Evolutionary conservation across 2,888 invertebrate genomes (phyloP), one percentile per base, ranked within the genome.

Genomic region (Altica lythri): DNA sequence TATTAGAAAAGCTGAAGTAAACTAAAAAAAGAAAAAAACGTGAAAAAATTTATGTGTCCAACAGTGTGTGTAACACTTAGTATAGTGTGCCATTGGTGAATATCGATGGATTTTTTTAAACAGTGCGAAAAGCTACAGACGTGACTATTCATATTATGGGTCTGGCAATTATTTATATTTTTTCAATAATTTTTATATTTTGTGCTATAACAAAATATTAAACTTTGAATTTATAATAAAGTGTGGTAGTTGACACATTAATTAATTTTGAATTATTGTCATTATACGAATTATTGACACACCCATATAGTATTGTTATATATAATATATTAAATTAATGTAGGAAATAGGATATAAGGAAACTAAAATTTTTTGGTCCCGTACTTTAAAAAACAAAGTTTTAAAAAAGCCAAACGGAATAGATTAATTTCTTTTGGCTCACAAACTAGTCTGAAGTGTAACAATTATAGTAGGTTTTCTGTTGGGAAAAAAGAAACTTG

Each of bases 281-380:
- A n/a, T n/a, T 32, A 40, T 32, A 16, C 16, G 4, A 49, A 32
- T 32, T 49, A 49, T 40, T 32, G 40, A 30, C 40, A 32, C 40
- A 25, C 49, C 40, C 49, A 77, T 78, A 79, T 79, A 79, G 81
- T 81, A 81, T 79, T 79, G 79, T 80, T 81, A 80, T 78, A 79
- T 78, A 79, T 78, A 79, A 77, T 76, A 78, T 78, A 78, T 78
- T 72, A 73, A 72, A 72, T 73, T 74, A 74, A 72, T 72, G 72
- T 75, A 75, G 74, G 65, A 38, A 62, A 65, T 72, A 72, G 68
- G 59, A 63, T 63, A 65, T 69, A 70, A 71, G 67, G 66, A 64
- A 69, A 68, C 66, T 57, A 61, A 63, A 56, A 48, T 55, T 57
- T 62, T 59, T 62, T 60, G 55, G 56, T 54, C 54, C 56, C 55